Evolutionary conservation across 2,113 vertebrate species (phyloP).

Genomic region (Erythrolamprus reginae): DNA sequence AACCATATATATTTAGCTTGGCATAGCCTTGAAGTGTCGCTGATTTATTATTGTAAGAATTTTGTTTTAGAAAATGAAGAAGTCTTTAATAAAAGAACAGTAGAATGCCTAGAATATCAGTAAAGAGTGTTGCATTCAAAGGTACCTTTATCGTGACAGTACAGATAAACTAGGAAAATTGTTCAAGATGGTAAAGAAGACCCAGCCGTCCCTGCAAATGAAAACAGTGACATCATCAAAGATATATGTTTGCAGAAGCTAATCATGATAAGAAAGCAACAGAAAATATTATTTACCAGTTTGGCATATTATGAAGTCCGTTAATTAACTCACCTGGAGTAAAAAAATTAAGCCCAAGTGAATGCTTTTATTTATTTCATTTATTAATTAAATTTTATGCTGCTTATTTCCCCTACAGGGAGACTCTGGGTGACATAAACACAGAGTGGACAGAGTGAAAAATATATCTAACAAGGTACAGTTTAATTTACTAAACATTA

Average conservation of each 20-base stretch:
- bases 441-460: neutral
- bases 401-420: neutral
- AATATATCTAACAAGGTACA: neutral
- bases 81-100: slow-evolving; percentile 79
- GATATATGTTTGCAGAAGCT: neutral
- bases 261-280: slow-evolving; percentile 17
- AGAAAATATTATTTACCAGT: slow-evolving; percentile 18
- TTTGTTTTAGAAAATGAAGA: slow-evolving; percentile 77
- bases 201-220: slow-evolving; percentile 40
- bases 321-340: neutral
- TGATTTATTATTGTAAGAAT: slow-evolving; percentile 83
- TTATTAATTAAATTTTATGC: neutral
- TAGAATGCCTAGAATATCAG: slow-evolving; percentile 73
- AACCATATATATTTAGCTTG: slow-evolving; percentile 83
- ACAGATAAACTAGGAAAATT: slow-evolving; percentile 73
- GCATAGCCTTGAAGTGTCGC: slow-evolving; percentile 69
- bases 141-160: slow-evolving; percentile 66
- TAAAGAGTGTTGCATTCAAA: slow-evolving; percentile 67
- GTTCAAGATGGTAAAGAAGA: slow-evolving; percentile 35
- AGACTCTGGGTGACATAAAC: neutral
- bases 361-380: neutral
- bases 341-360: neutral
- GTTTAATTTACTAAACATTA: neutral
- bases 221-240: slow-evolving; percentile 57
- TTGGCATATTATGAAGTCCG: slow-evolving; percentile 2